phyloP scores from a whole-genome alignment of 2,797 vertebrate genomes.

The Coendou prehensilis region DNA sequence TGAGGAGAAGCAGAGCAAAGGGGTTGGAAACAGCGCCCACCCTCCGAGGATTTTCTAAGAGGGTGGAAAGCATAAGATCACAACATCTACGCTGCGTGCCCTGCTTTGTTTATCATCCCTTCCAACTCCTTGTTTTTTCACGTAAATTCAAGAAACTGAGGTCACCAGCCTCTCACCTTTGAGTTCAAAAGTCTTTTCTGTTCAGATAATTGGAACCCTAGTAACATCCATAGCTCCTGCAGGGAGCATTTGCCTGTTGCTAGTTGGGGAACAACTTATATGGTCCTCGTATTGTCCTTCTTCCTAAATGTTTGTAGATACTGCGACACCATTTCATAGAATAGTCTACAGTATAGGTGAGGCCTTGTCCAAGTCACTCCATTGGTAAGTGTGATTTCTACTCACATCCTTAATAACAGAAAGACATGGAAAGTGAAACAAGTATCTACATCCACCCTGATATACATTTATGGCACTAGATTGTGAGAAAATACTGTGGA shows the following conservation, averaged over 20 bases:
- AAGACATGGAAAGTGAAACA: neutral
- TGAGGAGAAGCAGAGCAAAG: neutral
- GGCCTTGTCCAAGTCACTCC: neutral
- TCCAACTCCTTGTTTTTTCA: neutral
- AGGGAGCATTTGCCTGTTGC: neutral
- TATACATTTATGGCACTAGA: neutral
- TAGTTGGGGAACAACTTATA: neutral
- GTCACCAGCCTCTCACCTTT: neutral
- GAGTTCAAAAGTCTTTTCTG: neutral
- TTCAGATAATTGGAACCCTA: neutral
- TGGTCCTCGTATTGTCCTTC: neutral
- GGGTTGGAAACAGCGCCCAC: neutral
- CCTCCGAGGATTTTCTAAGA: neutral
- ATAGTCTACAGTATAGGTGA: neutral
- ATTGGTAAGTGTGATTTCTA: neutral
- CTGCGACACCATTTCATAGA: neutral
- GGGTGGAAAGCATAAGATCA: neutral
- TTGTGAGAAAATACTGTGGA: neutral
- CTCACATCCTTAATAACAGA: neutral
- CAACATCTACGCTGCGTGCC: accelerated
- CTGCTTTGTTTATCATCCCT: neutral
- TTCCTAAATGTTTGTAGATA: neutral
- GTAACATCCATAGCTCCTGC: neutral
- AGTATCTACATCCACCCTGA: neutral
- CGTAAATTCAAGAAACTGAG: neutral